Conservation (phyloP, 2,113 vertebrate species). For the Gulo gulo region DNA sequence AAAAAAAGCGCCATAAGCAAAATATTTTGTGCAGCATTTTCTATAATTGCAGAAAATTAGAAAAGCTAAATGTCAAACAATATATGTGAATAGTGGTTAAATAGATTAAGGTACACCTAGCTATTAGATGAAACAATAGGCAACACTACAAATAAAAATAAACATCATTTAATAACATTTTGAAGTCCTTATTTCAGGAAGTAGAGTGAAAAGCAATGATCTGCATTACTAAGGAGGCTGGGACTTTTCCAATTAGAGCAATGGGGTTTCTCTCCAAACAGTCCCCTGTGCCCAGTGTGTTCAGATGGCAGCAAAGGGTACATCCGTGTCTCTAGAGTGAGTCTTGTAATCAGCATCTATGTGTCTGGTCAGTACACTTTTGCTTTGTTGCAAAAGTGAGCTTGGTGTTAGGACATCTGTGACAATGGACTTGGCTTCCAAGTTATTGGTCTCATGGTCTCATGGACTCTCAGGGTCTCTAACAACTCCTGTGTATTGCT, state of each 20-base stretch:
- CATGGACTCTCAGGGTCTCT: not conserved
- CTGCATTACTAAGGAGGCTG: not conserved
- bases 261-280: not conserved
- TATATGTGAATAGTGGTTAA: not conserved
- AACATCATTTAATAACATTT: not conserved
- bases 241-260: not conserved
- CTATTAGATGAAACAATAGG: not conserved
- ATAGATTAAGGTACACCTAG: not conserved
- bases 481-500: not conserved
- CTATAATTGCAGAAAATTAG: slow-evolving; percentile 15
- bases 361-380: not conserved
- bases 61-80: not conserved
- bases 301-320: not conserved
- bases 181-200: not conserved
- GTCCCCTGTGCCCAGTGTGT: not conserved
- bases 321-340: not conserved
- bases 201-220: not conserved
- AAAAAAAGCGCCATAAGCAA: not conserved
- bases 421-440: not conserved
- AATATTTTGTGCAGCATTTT: not conserved
- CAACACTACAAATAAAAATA: not conserved
- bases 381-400: not conserved
- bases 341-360: not conserved
- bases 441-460: not conserved
- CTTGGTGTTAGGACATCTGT: not conserved